Conservation (phyloP, 2,797 vertebrate genomes). For the Linurgus olivaceus region DNA sequence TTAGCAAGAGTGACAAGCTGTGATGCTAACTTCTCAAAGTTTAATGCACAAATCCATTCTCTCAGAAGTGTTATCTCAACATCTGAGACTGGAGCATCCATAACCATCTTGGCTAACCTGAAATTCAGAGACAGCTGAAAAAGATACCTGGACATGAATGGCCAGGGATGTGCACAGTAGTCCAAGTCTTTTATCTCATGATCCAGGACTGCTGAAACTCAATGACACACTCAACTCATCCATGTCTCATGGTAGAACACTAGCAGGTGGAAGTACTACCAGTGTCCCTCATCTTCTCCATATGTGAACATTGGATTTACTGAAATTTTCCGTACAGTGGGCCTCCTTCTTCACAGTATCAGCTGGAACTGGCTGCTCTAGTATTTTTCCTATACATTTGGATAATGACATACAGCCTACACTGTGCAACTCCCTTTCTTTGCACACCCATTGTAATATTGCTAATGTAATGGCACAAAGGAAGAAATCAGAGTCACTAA, state of each 20-base stretch:
- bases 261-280: neutral
- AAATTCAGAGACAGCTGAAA: neutral
- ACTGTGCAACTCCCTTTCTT: neutral
- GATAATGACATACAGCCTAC: neutral
- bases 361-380: neutral
- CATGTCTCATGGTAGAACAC: neutral
- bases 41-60: neutral
- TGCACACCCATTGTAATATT: neutral
- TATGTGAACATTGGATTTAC: neutral
- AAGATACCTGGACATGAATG: neutral
- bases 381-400: neutral
- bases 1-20: neutral
- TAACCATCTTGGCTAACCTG: neutral
- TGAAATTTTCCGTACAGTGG: neutral
- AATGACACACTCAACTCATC: neutral
- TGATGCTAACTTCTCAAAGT: neutral
- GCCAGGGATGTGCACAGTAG: neutral
- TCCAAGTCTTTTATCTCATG: neutral
- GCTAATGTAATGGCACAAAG: neutral
- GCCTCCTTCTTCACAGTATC: neutral
- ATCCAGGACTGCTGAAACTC: neutral
- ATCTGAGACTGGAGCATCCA: neutral
- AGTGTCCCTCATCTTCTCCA: neutral
- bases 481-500: neutral
- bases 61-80: neutral